phyloP scores from a whole-genome alignment of 2,113 vertebrate genomes.

The Gnathonemus echidnorhynchus region DNA sequence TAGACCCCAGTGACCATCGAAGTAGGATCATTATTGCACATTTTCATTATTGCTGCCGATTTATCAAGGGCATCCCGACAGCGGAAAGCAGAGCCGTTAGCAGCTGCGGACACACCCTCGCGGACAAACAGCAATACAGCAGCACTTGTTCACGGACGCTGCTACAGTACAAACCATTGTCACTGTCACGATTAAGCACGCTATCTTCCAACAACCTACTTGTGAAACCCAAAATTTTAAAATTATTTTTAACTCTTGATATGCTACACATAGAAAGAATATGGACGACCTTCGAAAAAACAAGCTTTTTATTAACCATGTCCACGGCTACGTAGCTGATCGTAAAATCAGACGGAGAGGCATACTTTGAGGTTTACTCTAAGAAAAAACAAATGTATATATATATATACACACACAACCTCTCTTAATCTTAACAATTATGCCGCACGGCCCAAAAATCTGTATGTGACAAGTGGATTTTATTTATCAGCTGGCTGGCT shows the following conservation, averaged over 20 bases:
- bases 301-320: neutral
- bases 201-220: neutral
- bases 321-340: neutral
- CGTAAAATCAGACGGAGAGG: neutral
- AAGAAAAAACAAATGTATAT: neutral
- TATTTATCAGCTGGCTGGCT: neutral
- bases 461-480: neutral
- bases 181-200: neutral
- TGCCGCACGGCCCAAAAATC: neutral
- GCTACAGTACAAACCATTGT: neutral
- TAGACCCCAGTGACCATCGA: conserved; percentile 24
- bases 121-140: conserved; percentile 23
- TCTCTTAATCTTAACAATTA: neutral
- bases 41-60: conserved; percentile 38
- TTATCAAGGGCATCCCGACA: conserved; percentile 33
- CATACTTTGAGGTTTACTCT: neutral
- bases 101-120: conserved; percentile 57
- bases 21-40: neutral
- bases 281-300: neutral
- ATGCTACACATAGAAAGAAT: neutral
- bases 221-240: neutral
- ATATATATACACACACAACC: neutral
- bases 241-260: neutral
- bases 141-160: neutral
- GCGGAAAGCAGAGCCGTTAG: conserved; percentile 9